Conservation (phyloP, 2,113 vertebrate genomes). For the Amblyornis subalaris region DNA sequence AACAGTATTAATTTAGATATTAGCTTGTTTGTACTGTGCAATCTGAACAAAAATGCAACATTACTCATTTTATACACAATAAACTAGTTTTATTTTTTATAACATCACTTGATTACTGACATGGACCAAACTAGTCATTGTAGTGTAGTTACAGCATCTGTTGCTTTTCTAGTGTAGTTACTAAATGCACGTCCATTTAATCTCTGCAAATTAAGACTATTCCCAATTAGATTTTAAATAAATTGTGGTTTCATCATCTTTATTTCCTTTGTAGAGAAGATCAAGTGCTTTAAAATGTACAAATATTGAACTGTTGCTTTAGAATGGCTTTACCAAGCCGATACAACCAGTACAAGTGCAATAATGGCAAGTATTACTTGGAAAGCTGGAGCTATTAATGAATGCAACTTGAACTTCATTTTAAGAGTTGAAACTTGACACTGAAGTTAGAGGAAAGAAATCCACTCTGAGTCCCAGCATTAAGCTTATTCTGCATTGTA, state of each 20-base stretch:
- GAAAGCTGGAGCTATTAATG: slow-evolving; percentile 39
- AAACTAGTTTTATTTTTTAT: slow-evolving; percentile 81
- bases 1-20: slow-evolving; percentile 83
- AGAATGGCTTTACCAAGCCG: slow-evolving; percentile 60
- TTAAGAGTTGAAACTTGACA: not conserved
- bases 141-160: slow-evolving; percentile 44
- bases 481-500: slow-evolving; percentile 21
- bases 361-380: slow-evolving; percentile 64
- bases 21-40: slow-evolving; percentile 78
- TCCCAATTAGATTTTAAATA: slow-evolving; percentile 27
- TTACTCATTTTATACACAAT: slow-evolving; percentile 78
- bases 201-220: not conserved
- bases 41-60: slow-evolving; percentile 77
- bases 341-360: slow-evolving; percentile 70
- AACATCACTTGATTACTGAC: slow-evolving; percentile 69
- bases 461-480: not conserved
- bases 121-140: slow-evolving; percentile 76
- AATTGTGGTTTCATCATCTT: slow-evolving; percentile 38
- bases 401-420: slow-evolving; percentile 12
- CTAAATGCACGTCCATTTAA: slow-evolving; percentile 18
- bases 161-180: slow-evolving; percentile 52
- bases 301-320: slow-evolving; percentile 59
- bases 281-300: slow-evolving; percentile 64
- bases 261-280: slow-evolving; percentile 54
- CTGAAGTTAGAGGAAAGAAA: not conserved